These are phyloP conservation scores for Petrocephalus schoutedeni DNA, from an alignment of 2,797 vertebrate genomes.

Conservation along the genomic window DNA sequence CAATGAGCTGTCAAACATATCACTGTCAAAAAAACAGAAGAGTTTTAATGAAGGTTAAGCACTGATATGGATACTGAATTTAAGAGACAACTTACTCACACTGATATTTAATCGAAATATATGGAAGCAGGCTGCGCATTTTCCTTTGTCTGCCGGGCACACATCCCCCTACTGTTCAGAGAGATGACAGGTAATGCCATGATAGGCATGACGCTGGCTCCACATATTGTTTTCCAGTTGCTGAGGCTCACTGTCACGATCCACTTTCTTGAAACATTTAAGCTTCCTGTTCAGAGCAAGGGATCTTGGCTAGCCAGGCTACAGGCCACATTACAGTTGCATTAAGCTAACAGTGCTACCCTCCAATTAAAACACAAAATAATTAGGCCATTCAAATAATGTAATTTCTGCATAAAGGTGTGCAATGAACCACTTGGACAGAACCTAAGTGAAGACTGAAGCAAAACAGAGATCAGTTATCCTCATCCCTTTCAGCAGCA, in stretches of 20 bases:
- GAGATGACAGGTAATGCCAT: neutral
- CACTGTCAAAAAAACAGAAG: neutral
- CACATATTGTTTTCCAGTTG: neutral
- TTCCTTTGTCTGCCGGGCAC: neutral
- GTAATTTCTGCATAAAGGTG: slow-evolving; percentile 17
- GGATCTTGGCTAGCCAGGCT: neutral
- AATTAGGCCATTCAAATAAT: slow-evolving; percentile 16
- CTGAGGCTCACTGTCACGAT: neutral
- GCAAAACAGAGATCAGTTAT: neutral
- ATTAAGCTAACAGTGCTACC: slow-evolving; percentile 16
- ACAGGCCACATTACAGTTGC: slow-evolving; percentile 20
- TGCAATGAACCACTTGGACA: neutral
- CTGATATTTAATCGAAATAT: neutral
- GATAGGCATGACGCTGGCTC: neutral
- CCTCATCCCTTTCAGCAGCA: neutral
- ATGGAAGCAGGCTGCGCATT: neutral
- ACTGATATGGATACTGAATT: neutral
- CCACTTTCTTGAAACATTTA: neutral
- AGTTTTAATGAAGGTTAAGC: neutral
- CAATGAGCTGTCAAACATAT: neutral
- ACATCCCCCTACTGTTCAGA: neutral
- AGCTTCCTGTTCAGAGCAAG: neutral
- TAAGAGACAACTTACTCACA: neutral
- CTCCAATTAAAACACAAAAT: neutral
- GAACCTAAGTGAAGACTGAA: neutral